Evolutionary conservation across 2,888 invertebrate genomes (phyloP).

Genomic region (Hirtodrosophila histrioides): DNA sequence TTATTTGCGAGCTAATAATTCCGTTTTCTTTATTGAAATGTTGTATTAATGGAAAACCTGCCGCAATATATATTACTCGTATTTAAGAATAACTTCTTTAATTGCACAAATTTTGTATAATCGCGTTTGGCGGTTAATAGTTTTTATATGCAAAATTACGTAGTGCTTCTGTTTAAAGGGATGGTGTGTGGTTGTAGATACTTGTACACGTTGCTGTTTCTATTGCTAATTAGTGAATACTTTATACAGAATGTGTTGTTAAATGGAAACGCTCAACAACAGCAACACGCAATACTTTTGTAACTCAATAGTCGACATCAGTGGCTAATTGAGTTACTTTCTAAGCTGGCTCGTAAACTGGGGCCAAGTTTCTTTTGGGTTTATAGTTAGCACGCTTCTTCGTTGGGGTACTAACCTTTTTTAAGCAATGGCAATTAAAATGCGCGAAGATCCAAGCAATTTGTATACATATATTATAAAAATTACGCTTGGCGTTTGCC

Average conservation of each 20-base stretch:
- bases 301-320: slow-evolving; percentile 8
- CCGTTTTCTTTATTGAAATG: too few relatives aligned
- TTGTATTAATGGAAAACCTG: too few relatives aligned
- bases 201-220: too few relatives aligned
- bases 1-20: too few relatives aligned
- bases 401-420: slow-evolving; percentile 19
- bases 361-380: slow-evolving; percentile 2
- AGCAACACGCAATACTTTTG: slow-evolving; percentile 1
- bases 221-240: slow-evolving; percentile 5
- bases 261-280: neutral
- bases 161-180: too few relatives aligned
- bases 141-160: too few relatives aligned
- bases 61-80: too few relatives aligned
- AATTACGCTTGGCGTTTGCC: slow-evolving; percentile 43
- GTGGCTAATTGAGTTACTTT: slow-evolving; percentile 25
- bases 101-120: too few relatives aligned
- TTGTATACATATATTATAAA: slow-evolving; percentile 42
- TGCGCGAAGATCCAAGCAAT: slow-evolving; percentile 31
- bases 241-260: neutral
- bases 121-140: too few relatives aligned
- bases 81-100: too few relatives aligned
- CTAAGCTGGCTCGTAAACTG: neutral
- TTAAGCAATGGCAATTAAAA: slow-evolving; percentile 50
- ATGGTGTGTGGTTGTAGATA: too few relatives aligned
- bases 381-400: slow-evolving; percentile 13